Evolutionary conservation across 2,888 invertebrate genomes (phyloP).

Genomic region (Drosophila recens): DNA sequence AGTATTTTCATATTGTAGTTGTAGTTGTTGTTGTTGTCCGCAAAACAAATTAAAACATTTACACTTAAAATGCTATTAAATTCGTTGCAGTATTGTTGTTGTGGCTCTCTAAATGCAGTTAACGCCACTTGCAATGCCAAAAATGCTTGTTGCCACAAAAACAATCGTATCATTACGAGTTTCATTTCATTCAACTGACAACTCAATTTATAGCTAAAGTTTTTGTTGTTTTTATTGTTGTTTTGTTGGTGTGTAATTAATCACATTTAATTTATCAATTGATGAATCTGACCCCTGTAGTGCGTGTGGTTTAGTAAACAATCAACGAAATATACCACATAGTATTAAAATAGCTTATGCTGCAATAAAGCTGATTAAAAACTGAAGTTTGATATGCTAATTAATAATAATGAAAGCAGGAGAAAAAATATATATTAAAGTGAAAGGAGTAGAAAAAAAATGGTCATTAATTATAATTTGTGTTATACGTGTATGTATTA

Average conservation of each 20-base stretch:
- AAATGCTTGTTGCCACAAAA: constrained; percentile 30
- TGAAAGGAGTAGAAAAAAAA: neutral
- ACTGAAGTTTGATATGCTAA: constrained; percentile 35
- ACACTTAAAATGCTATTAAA: constrained; percentile 32
- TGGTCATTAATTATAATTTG: constrained; percentile 11
- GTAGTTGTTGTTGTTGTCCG: constrained; percentile 17
- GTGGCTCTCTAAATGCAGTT: constrained; percentile 36
- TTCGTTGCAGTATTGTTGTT: constrained; percentile 15
- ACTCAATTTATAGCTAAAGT: constrained; percentile 25
- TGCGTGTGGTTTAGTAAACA: constrained; percentile 11
- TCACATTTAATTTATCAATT: constrained; percentile 53
- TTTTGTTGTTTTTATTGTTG: neutral
- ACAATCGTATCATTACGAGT: constrained; percentile 34
- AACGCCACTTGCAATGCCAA: constrained; percentile 27
- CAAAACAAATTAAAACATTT: constrained; percentile 52
- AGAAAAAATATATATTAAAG: neutral
- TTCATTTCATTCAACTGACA: constrained; percentile 7
- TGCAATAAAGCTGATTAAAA: constrained; percentile 41
- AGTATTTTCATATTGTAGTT: neutral
- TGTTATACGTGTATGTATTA: neutral
- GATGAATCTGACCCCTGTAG: neutral
- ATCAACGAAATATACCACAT: constrained; percentile 16
- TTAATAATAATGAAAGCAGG: constrained; percentile 32
- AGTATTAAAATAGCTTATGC: constrained; percentile 39
- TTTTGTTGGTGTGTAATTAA: constrained; percentile 40